Evolutionary conservation across 2,113 vertebrate species (phyloP), one percentile per base, ranked within the genome.

Genomic region (Leiothrix lutea): DNA sequence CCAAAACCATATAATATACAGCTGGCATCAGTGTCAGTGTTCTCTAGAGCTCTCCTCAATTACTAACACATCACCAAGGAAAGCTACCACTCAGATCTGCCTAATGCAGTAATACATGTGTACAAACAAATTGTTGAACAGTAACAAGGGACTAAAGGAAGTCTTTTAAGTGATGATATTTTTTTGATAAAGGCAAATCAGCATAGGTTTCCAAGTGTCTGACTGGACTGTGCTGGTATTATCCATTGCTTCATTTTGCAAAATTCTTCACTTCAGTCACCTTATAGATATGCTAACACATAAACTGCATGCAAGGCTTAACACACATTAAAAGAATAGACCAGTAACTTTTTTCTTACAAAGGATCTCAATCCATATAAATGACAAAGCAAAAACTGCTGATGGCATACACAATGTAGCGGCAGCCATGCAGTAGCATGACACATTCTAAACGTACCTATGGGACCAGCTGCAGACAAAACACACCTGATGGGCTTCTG

Each of bases 181-280:
- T 79, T 91, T 92, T 94, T 90, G 4, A 84, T 89, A 91, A 84
- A 95, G n/a, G n/a, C 64, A 89, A 81, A 87, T 75, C 48, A 61
- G 15, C 35, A 31, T 50, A 57, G 36, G 11, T 81, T 94, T 96
- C 85, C 71, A 90, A 88, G 62, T 42, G 15, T 50, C 58, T 92
- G 71, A 93, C 50, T 85, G 83, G 50, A 35, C 36, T 77, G 12
- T 58, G 36, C 20, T 65, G 57, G 15, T 65, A 48, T 57, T 75
- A 95, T 78, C 57, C 8, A 2, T 86, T 12, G 79, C n/a, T 86
- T 61, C 20, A 48, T 81, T 90, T 92, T 86, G 53, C 64, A 72
- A 73, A 96, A 82, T 77, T 71, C 38, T 93, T 94, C 31, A 86
- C 77, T 40, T 86, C 69, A 61, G 40, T 71, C 23, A 21, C 31